These are phyloP conservation scores for Peromyscus nudipes DNA, from an alignment of 2,797 vertebrate genomes.

Conservation along the genomic window DNA sequence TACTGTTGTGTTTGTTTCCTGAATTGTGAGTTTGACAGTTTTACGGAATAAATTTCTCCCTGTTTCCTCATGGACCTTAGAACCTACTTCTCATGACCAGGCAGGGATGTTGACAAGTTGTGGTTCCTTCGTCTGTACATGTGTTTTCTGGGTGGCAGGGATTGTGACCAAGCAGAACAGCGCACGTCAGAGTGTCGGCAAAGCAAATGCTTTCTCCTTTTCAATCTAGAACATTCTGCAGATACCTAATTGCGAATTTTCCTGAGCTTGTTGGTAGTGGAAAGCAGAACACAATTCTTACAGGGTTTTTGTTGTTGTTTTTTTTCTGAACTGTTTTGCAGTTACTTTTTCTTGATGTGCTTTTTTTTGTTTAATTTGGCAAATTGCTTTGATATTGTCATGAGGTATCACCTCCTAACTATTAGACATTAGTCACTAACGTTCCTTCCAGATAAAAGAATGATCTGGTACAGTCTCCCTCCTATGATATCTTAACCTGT, in stretches of 20 bases:
- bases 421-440: conserved; percentile 57
- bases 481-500: conserved; percentile 50
- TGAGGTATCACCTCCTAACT: conserved; percentile 61
- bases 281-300: not conserved
- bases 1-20: not conserved
- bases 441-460: conserved; percentile 20
- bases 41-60: not conserved
- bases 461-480: conserved; percentile 53
- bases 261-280: not conserved
- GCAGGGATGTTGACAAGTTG: not conserved
- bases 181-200: not conserved
- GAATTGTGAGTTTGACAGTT: not conserved
- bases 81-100: conserved; percentile 53
- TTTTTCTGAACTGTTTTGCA: conserved; percentile 22
- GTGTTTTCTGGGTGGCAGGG: conserved; percentile 17
- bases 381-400: conserved; percentile 60
- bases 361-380: not conserved
- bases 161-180: not conserved
- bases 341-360: conserved; percentile 16
- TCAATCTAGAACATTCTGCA: not conserved
- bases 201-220: not conserved
- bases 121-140: conserved; percentile 25
- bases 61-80: not conserved
- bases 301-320: not conserved
- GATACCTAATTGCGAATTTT: conserved; percentile 38